A percentile compares a stretch with the other conserved stretches of the same genome.
phyloP scores from a whole-genome alignment of 1,140 invertebrate species.

The Lepidotrigona ventralis region DNA sequence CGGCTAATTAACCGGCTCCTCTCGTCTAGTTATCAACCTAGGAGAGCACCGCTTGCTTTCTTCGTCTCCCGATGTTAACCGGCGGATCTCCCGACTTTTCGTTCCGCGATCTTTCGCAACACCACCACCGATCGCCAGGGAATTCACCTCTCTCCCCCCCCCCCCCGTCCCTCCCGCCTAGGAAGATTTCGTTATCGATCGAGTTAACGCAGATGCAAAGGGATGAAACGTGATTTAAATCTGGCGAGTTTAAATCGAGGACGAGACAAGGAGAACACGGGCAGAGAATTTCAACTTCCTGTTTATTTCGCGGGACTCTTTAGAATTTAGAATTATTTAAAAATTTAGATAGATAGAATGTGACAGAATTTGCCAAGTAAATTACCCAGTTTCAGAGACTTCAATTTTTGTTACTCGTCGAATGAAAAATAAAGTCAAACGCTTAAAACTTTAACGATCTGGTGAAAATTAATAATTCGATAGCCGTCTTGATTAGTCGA shows the following conservation, averaged over 20 bases:
- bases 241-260: background rate
- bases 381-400: no score
- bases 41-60: conserved; percentile 11
- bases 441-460: no score
- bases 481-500: no score
- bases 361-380: no score
- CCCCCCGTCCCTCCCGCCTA: no score
- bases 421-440: no score
- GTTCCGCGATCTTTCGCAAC: background rate
- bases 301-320: no score
- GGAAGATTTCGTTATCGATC: background rate
- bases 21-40: conserved; percentile 19
- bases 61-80: background rate
- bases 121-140: background rate
- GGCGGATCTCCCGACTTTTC: background rate
- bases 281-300: no score
- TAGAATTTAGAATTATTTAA: background rate
- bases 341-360: background rate
- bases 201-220: background rate
- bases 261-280: background rate
- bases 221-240: background rate
- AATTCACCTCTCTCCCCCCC: no score
- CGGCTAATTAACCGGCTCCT: conserved; percentile 39
- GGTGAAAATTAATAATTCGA: no score
- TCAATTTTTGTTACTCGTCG: no score